phyloP scores from a whole-genome alignment of 2,888 invertebrate species.

The Nebria salina region DNA sequence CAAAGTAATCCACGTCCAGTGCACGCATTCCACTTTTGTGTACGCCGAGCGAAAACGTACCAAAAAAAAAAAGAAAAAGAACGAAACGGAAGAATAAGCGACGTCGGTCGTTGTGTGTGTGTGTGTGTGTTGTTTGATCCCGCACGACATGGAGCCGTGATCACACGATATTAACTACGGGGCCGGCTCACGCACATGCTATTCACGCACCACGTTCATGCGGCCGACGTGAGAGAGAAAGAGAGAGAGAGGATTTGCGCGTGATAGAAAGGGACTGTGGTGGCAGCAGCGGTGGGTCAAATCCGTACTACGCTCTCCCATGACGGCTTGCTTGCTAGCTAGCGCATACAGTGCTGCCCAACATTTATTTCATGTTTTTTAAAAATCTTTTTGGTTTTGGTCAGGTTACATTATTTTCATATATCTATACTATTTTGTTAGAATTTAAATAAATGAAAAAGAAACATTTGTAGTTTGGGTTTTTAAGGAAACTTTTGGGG shows the following conservation, averaged over 20 bases:
- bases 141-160: not conserved
- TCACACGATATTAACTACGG: not conserved
- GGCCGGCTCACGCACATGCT: not conserved
- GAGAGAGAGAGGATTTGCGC: not conserved
- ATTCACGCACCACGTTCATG: not conserved
- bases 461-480: not conserved
- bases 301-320: not conserved
- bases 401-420: too few species aligned
- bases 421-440: too few species aligned
- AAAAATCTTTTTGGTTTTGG: too few species aligned
- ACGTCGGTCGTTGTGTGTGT: not conserved
- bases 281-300: not conserved
- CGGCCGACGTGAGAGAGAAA: not conserved
- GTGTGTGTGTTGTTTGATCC: not conserved
- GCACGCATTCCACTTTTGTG: not conserved
- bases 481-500: not conserved
- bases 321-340: not conserved
- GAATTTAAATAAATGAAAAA: not conserved
- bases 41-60: not conserved
- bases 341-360: not conserved
- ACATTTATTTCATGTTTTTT: not conserved
- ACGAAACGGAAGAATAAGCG: not conserved
- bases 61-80: not conserved
- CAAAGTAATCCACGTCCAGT: not conserved
- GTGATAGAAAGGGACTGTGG: not conserved